Base-by-base conservation (phyloP, 2,797 vertebrate genomes). In the Polyboroides typus region DNA sequence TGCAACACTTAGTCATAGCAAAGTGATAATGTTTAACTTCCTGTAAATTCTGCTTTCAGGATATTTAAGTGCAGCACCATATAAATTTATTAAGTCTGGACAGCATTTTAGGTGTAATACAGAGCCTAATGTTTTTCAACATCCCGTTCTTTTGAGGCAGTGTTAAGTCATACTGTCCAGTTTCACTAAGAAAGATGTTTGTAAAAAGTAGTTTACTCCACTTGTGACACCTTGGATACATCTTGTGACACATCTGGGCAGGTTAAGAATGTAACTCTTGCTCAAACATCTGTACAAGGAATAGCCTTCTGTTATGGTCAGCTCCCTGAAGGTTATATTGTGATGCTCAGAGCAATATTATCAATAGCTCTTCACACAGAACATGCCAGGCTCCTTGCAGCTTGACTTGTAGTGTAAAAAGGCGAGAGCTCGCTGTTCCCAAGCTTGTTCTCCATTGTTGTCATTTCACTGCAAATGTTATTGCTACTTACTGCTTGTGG, bases 11-110 rank as follows among this genome's bases (percentile, higher is more conserved):
- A 86, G 92, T 97, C 78, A 95, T 89, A 91, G 95, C 75, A 66
- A 97, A 94, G 80, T 90, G 82, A 44, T 95, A 94, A 91, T 89
- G 76, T 94, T 93, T 81, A 88, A 76, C 90, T 96, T 86, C 66
- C 86, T 96, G n/a, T 91, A 87, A 92, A 82, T 94, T 96, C 80
- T 87, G 9, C 74, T 90, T 95, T 82, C 80, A 93, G 91, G 71
- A 53, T 79, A 20, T 96, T 94, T 95, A 92, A 76, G 38, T 68
- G 58, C 52, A 89, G 38, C 78, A 92, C 70, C 67, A 44, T 90
- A 95, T 91, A 89, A 87, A 96, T 97, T 95, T 96, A 71, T 79
- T 70, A 84, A 81, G 48, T 93, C 82, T 84, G 60, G 89, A 84
- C 59, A 92, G 66, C 44, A 44, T 73, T 97, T 93, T 73, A 85